Percentiles rank a stretch among this genome's conserved stretches.
Evolutionary conservation across 2,113 vertebrate genomes (phyloP).

Genomic region (Seriola dumerili): DNA sequence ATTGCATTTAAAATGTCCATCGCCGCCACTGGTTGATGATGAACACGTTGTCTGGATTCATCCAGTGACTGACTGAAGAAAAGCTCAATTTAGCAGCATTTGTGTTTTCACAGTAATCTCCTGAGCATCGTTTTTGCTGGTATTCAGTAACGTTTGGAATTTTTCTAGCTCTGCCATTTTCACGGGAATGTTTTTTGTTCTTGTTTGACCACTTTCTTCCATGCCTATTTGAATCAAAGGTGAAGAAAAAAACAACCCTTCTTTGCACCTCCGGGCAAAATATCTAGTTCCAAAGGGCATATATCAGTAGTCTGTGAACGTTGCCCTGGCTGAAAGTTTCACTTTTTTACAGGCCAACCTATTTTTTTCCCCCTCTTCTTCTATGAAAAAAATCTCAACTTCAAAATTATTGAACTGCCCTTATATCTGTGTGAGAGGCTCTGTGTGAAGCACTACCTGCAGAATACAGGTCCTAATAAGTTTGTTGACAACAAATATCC

Average conservation of each 20-base stretch:
- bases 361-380: background rate
- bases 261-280: slow-evolving; percentile 55
- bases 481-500: slow-evolving; percentile 17
- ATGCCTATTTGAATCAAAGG: slow-evolving; percentile 45
- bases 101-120: slow-evolving; percentile 19
- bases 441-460: slow-evolving; percentile 23
- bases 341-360: slow-evolving; percentile 28
- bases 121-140: slow-evolving; percentile 21
- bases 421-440: slow-evolving; percentile 27
- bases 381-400: slow-evolving; percentile 31
- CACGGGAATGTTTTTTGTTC: slow-evolving; percentile 8
- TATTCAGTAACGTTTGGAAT: slow-evolving; percentile 36
- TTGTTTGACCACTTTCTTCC: slow-evolving; percentile 30
- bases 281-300: slow-evolving; percentile 65
- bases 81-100: slow-evolving; percentile 19
- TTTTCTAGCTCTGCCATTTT: slow-evolving; percentile 32
- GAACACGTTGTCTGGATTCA: slow-evolving; percentile 42
- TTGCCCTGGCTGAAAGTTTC: slow-evolving; percentile 38
- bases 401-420: slow-evolving; percentile 21
- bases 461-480: slow-evolving; percentile 35
- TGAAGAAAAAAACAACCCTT: slow-evolving; percentile 46
- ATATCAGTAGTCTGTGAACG: slow-evolving; percentile 50
- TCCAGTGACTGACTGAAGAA: slow-evolving; percentile 15
- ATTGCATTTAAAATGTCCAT: slow-evolving; percentile 12
- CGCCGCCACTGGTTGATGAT: slow-evolving; percentile 31